Evolutionary conservation across 2,797 vertebrate species (phyloP).

Genomic region (Dallia pectoralis): DNA sequence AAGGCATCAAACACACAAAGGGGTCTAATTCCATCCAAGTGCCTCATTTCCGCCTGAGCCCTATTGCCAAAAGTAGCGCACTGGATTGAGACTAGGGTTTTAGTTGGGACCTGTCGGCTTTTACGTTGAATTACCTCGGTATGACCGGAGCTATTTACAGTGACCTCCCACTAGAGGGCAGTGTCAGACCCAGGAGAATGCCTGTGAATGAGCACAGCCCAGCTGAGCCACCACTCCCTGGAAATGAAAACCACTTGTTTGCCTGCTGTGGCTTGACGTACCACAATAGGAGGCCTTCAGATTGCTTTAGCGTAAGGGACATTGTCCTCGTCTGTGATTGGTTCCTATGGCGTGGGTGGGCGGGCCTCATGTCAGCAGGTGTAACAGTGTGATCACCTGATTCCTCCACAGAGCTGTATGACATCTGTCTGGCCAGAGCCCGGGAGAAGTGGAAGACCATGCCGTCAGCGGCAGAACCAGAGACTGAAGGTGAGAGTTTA

Average conservation of each 20-base stretch:
- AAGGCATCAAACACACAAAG: too few species aligned
- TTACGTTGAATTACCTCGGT: neutral
- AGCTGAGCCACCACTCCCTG: too few species aligned
- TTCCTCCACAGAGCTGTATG: conserved; percentile 82
- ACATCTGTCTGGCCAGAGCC: conserved; percentile 89
- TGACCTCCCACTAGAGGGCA: conserved; percentile 49
- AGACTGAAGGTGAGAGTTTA: conserved; percentile 76
- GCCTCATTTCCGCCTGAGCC: too few species aligned
- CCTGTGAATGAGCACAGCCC: too few species aligned
- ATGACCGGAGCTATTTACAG: neutral
- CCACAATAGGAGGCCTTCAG: neutral
- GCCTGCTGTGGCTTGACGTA: neutral
- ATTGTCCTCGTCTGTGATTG: neutral
- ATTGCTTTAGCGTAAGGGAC: neutral
- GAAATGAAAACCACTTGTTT: too few species aligned
- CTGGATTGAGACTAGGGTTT: too few species aligned
- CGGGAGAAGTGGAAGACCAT: conserved; percentile 87
- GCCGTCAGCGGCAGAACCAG: conserved; percentile 64
- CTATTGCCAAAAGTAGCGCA: too few species aligned
- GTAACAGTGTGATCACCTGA: neutral
- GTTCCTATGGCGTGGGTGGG: too few species aligned
- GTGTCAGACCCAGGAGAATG: conserved; percentile 7
- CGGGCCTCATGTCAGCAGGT: too few species aligned
- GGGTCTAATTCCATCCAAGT: too few species aligned
- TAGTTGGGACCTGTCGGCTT: neutral